Percentiles rank a stretch among this genome's conserved stretches.
Conservation (phyloP, 2,888 invertebrate species). For the Drosophila conformis region DNA sequence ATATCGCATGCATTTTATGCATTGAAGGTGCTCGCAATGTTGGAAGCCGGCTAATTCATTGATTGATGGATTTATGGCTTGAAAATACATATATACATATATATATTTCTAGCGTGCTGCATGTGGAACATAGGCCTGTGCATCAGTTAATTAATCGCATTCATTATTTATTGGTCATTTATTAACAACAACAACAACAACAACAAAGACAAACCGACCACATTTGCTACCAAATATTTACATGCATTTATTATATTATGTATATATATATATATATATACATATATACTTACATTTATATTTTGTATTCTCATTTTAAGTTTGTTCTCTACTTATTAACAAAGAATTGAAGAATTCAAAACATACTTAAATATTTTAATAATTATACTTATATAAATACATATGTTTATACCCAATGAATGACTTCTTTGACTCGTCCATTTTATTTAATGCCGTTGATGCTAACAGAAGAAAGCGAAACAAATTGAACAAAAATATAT, state of each 20-base stretch:
- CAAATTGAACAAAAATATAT: conserved; percentile 31
- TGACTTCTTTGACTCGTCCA: conserved; percentile 85
- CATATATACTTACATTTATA: conserved; percentile 3
- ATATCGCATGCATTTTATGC: conserved; percentile 51
- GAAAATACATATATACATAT: conserved; percentile 23
- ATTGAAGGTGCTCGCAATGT: conserved; percentile 17
- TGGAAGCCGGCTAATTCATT: conserved; percentile 33
- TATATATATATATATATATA: conserved; percentile 17
- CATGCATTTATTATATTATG: conserved; percentile 34
- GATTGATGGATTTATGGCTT: conserved; percentile 45
- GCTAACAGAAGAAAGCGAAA: conserved; percentile 81
- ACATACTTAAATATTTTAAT: conserved; percentile 58
- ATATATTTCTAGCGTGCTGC: conserved; percentile 56
- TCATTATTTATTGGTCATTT: conserved; percentile 18
- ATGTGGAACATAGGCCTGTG: conserved; percentile 58
- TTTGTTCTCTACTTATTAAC: conserved; percentile 34
- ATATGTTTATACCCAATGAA: conserved; percentile 76
- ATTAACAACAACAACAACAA: background rate
- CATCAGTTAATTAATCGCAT: conserved; percentile 43
- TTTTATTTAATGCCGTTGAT: conserved; percentile 84
- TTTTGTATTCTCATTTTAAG: conserved; percentile 33
- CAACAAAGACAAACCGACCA: background rate
- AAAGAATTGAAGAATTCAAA: conserved; percentile 34
- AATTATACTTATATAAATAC: conserved; percentile 62
- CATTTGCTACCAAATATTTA: conserved; percentile 28